Conservation (phyloP, 2,888 invertebrate genomes). For the Erynnis tages region DNA sequence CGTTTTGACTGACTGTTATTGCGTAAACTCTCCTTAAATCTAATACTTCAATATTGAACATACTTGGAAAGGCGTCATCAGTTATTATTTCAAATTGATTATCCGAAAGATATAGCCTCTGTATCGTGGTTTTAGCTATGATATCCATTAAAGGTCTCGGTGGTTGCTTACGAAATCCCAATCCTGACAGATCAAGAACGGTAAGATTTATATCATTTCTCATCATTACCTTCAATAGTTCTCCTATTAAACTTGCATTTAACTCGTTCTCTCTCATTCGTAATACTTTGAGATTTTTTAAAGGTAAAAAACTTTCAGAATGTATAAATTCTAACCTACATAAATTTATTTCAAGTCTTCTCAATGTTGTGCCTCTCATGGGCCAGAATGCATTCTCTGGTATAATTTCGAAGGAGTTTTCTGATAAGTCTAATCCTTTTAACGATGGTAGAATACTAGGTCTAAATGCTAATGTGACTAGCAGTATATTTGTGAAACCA, state of each 20-base stretch:
- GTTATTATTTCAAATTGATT: conserved; percentile 81
- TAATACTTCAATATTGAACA: conserved; percentile 77
- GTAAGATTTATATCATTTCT: conserved; percentile 61
- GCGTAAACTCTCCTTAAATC: conserved; percentile 79
- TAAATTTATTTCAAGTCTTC: conserved; percentile 71
- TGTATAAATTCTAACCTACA: conserved; percentile 79
- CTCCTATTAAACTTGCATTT: conserved; percentile 60
- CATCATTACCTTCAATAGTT: conserved; percentile 60
- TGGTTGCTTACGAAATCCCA: conserved; percentile 77
- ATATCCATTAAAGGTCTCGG: conserved; percentile 70
- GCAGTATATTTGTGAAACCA: conserved; percentile 68
- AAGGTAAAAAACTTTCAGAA: conserved; percentile 68
- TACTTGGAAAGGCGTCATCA: conserved; percentile 75
- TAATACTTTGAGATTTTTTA: conserved; percentile 67
- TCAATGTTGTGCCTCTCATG: conserved; percentile 67
- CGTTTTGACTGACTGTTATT: conserved; percentile 65
- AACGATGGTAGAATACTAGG: conserved; percentile 68
- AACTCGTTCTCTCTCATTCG: conserved; percentile 79
- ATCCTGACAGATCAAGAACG: conserved; percentile 71
- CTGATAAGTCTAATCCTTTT: conserved; percentile 71
- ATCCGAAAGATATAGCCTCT: conserved; percentile 66
- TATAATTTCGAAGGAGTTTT: conserved; percentile 75
- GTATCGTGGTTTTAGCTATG: conserved; percentile 75
- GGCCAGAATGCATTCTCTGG: conserved; percentile 62
- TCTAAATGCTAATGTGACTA: conserved; percentile 66